Base-by-base conservation (phyloP, 2,888 invertebrate species). In the Ennomos quercinarius region DNA sequence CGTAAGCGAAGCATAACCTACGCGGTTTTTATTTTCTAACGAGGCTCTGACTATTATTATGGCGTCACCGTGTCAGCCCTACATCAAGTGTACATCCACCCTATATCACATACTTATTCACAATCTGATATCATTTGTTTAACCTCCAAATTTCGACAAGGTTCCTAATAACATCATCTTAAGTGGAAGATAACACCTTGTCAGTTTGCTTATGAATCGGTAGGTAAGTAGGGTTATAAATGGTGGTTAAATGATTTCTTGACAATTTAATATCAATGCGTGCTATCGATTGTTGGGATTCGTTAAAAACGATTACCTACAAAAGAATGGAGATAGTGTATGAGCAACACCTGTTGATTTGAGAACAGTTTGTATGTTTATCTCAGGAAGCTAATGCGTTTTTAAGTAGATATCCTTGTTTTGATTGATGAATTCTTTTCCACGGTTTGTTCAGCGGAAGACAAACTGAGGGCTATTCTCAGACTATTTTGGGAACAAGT, bases 41-140 rank as follows among this genome's bases (percentile, higher is more conserved):
- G 85, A 90, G 86, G 78, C 78, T 75, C 77, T 78, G 81, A 84
- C 90, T 88, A 85, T 91, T 86, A 91, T 91, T 91, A 91, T 80
- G 73, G 81, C 90, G 87, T 92, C 90, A 88, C 83, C 75, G 66
- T 85, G 90, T 90, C 91, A 90, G 78, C 81, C 89, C 88, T 81
- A 85, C 85, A 87, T 91, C 90, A 91, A 78, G 72, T 79, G 76
- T 68, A 86, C 88, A 90, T 91, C 89, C 91, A 90, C 88, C 87
- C 86, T 79, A 79, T 78, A 84, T 82, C 83, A 77, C 74, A 80
- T 78, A 78, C 57, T 78, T 77, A 71, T 77, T 74, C 67, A 84
- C 77, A 84, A 89, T 86, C 84, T 80, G 82, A 86, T 82, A 85
- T 77, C 78, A 77, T 83, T 83, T 83, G 80, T 83, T 83, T 77